Percentiles rank a stretch among this genome's conserved stretches.
Conservation (phyloP, 2,888 invertebrate genomes). For the Drosophila rubida region DNA sequence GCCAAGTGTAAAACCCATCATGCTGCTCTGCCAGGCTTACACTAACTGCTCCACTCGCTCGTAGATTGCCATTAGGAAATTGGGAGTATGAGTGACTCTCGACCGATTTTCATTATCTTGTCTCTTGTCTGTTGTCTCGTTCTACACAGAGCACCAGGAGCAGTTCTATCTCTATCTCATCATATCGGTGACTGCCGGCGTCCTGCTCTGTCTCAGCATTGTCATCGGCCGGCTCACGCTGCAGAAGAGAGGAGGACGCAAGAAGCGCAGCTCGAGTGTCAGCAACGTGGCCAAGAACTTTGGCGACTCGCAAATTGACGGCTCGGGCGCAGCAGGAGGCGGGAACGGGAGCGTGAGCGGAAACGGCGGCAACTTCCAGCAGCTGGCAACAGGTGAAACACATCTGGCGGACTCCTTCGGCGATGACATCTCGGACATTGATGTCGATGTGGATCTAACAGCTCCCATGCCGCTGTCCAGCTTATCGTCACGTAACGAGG, state of each 20-base stretch:
- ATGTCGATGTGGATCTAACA: constrained; percentile 89
- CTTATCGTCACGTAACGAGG: constrained; percentile 83
- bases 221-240: constrained; percentile 90
- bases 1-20: constrained; percentile 61
- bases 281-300: constrained; percentile 62
- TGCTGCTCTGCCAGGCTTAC: constrained; percentile 44
- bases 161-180: constrained; percentile 93
- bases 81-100: constrained; percentile 3
- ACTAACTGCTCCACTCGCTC: constrained; percentile 34
- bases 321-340: constrained; percentile 23
- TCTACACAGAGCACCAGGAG: constrained; percentile 83
- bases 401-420: constrained; percentile 91
- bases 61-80: constrained; percentile 21
- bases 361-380: constrained; percentile 86
- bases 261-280: constrained; percentile 77
- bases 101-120: constrained; percentile 42
- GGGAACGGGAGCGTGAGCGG: constrained; percentile 49
- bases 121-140: constrained; percentile 19
- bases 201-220: constrained; percentile 90
- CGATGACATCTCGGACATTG: constrained; percentile 94
- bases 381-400: constrained; percentile 89
- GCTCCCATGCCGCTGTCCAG: constrained; percentile 87
- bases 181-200: constrained; percentile 90
- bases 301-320: constrained; percentile 52
- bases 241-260: constrained; percentile 86